Base-by-base conservation (phyloP, 2,113 vertebrate species). In the Prietella phreatophila region DNA sequence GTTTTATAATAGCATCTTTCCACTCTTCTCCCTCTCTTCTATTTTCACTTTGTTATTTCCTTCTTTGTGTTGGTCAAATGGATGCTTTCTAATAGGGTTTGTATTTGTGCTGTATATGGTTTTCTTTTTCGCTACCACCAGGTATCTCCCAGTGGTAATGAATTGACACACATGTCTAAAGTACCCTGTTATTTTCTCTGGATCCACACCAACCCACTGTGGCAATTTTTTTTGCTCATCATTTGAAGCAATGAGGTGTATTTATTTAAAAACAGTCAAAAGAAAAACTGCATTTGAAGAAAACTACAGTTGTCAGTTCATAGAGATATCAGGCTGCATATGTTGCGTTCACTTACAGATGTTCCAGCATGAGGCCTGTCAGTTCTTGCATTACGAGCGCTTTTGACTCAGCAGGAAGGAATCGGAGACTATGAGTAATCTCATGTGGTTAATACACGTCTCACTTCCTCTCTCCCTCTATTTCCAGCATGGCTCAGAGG, bases 41-140 rank as follows among this genome's bases (percentile, higher is more conserved):
- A 89, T 88, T 55, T 84, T 90, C 86, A 67, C 5, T 91, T 92
- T 92, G 94, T 93, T 92, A 89, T 87, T 90, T 92, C 69, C 88
- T 90, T 88, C 87, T 91, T 90, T 83, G 84, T 86, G 42, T 89
- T 89, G 85, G 91, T 94, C 88, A 93, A 90, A 93, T 91, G 91
- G 94, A 95, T 93, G 91, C 84, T 87, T 91, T 89, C 92, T 94
- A 94, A 94, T 94, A 92, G 92, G 85, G 93, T 95, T 95, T 95
- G 6, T 22, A 94, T 94, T 94, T 93, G 94, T 91, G 86, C 90
- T 89, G 85, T 82, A 85, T 88, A 86, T 92, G 47, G 47, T 50
- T 50, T 50, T 50, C 47, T 50, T 50, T 50, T 50, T 50, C 47
- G 89, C 83, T 90, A 92, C 93, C 92, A 94, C 93, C 89, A 90